Evolutionary conservation across 2,113 vertebrate genomes (phyloP), one percentile per base, ranked within the genome.

Genomic region (Hiodon alosoides): DNA sequence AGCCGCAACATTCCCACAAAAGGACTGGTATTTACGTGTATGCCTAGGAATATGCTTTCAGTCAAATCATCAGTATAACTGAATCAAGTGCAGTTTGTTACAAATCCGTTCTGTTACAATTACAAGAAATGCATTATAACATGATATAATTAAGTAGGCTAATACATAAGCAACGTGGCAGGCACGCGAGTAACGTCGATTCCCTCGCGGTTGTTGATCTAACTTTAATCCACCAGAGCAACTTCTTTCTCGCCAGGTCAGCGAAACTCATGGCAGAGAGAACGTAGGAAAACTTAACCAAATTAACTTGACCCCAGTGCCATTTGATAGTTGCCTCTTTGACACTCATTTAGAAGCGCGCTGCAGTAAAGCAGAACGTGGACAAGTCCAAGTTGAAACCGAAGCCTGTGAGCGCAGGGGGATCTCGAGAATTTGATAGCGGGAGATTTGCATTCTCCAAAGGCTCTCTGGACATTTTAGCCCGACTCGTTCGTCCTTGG

Each of bases 341-440:
- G 91, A 94, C 93, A 93, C 93, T 91, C 93, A 90, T 91, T 93
- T 91, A 88, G 93, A 92, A 83, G 88, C 85, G 80, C 89, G 86
- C 90, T 85, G 92, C 90, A 86, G 90, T 87, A 86, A 88, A 87
- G 92, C 89, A 87, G 92, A 90, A 91, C 87, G 82, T 82, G 93
- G 90, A 90, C 93, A 88, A 90, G 90, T 87, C 90, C 87, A 84
- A 88, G 81, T 88, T 94, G 93, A 93, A 95, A 94, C 90, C 88
- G 85, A 92, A 95, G 89, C 91, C 80, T 67, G 71, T 81, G 90
- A 73, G 80, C 83, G 87, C 80, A 86, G 88, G 90, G 90, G 89
- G 92, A 90, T 90, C 90, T 90, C 86, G 89, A 93, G 92, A 94
- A 94, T 89, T 89, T 91, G 94, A 98, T 97, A 96, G 90, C 93